Conservation (phyloP, 2,888 invertebrate species). For the Drosophila anceps region DNA sequence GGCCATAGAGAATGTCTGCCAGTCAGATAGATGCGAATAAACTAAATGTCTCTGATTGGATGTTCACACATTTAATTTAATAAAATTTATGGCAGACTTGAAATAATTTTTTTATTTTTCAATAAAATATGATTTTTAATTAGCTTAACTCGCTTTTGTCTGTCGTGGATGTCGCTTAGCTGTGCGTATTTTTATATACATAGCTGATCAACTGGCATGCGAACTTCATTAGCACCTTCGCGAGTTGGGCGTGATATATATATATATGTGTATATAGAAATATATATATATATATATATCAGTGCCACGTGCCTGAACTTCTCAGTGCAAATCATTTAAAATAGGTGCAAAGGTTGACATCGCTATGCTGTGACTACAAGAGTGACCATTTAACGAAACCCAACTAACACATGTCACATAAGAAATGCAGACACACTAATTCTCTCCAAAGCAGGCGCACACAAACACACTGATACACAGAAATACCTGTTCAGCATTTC, state of each 20-base stretch:
- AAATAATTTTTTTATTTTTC: slow-evolving; percentile 11
- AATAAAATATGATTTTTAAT: slow-evolving; percentile 16
- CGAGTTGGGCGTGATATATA: slow-evolving; percentile 28
- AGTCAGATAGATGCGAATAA: background rate
- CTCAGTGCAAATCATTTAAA: slow-evolving; percentile 12
- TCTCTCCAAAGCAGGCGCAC: background rate
- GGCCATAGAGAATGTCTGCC: background rate
- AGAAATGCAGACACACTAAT: background rate
- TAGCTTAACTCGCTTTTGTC: slow-evolving; percentile 24
- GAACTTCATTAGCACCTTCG: slow-evolving; percentile 57
- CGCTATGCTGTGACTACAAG: background rate
- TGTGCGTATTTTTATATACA: slow-evolving; percentile 32
- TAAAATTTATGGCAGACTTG: slow-evolving; percentile 9
- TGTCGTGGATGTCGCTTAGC: slow-evolving; percentile 9
- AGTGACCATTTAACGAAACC: background rate
- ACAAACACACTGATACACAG: background rate
- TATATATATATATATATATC: background rate
- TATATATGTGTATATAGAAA: background rate
- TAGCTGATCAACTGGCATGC: slow-evolving; percentile 64
- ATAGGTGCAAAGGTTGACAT: slow-evolving; percentile 27
- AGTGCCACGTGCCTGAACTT: slow-evolving; percentile 59
- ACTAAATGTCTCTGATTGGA: background rate
- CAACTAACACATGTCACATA: slow-evolving; percentile 5
- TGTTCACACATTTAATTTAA: background rate
- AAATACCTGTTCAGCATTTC: background rate